Conservation (phyloP, 2,113 vertebrate genomes). For the Larimichthys polyactis region DNA sequence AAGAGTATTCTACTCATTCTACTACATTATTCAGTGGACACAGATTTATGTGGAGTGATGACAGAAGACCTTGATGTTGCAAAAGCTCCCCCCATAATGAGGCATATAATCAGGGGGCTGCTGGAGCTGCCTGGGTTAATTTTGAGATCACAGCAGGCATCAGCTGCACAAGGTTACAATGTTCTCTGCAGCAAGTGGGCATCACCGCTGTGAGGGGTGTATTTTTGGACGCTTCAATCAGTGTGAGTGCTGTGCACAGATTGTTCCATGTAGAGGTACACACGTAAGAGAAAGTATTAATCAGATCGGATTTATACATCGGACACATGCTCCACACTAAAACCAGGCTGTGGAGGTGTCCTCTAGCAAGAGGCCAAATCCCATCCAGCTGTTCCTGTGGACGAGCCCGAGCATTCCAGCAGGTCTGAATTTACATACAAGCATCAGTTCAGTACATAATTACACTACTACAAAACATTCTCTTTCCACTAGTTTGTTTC, state of each 20-base stretch:
- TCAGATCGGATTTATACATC: slow-evolving; percentile 29
- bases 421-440: neutral
- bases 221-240: slow-evolving; percentile 67
- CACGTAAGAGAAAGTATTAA: slow-evolving; percentile 35
- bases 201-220: slow-evolving; percentile 48
- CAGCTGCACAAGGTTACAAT: slow-evolving; percentile 70
- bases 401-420: neutral
- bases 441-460: neutral
- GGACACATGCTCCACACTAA: neutral
- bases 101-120: slow-evolving; percentile 63
- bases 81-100: slow-evolving; percentile 55
- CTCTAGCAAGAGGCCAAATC: neutral
- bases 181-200: slow-evolving; percentile 46
- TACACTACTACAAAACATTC: rapidly evolving
- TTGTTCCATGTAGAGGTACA: neutral
- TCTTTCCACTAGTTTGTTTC: neutral
- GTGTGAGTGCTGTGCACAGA: slow-evolving; percentile 39
- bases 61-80: slow-evolving; percentile 51
- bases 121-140: slow-evolving; percentile 45
- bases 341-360: neutral
- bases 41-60: slow-evolving; percentile 18
- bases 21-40: slow-evolving; percentile 55
- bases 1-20: neutral
- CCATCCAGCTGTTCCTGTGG: slow-evolving; percentile 21
- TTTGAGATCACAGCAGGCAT: slow-evolving; percentile 68